A percentile compares a stretch with the other conserved stretches of the same genome.
Conservation (phyloP, 2,888 invertebrate species). For the Lapara coniferarum region DNA sequence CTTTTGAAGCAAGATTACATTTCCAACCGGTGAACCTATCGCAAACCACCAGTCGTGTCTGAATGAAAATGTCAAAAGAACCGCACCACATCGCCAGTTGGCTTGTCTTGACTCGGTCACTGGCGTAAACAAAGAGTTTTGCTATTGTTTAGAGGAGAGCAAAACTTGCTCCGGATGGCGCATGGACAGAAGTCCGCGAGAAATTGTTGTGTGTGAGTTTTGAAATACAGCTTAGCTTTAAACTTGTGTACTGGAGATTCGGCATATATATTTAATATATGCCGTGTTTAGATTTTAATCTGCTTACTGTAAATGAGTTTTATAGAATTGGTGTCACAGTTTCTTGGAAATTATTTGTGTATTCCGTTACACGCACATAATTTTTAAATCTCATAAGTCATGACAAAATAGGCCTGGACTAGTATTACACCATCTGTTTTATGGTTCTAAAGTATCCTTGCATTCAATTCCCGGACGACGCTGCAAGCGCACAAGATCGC, state of each 20-base stretch:
- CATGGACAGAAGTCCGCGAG: conserved; percentile 73
- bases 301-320: not conserved
- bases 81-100: not conserved
- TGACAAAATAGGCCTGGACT: too few relatives aligned
- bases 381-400: too few relatives aligned
- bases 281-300: not conserved
- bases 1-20: not conserved
- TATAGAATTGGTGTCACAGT: too few relatives aligned
- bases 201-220: conserved; percentile 75
- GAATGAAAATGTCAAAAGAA: conserved; percentile 11
- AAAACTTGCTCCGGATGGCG: conserved; percentile 72
- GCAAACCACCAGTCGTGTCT: not conserved
- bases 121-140: conserved; percentile 29
- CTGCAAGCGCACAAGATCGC: too few relatives aligned
- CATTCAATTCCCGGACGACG: too few relatives aligned
- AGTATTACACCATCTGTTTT: too few relatives aligned
- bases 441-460: too few relatives aligned
- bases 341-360: too few relatives aligned
- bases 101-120: conserved; percentile 20
- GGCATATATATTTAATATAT: not conserved
- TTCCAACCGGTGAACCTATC: not conserved
- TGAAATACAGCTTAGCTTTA: conserved; percentile 42
- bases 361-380: too few relatives aligned
- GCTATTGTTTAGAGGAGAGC: conserved; percentile 78
- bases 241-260: not conserved